Conservation (phyloP, 2,797 vertebrate species). For the Aratinga solstitialis region DNA sequence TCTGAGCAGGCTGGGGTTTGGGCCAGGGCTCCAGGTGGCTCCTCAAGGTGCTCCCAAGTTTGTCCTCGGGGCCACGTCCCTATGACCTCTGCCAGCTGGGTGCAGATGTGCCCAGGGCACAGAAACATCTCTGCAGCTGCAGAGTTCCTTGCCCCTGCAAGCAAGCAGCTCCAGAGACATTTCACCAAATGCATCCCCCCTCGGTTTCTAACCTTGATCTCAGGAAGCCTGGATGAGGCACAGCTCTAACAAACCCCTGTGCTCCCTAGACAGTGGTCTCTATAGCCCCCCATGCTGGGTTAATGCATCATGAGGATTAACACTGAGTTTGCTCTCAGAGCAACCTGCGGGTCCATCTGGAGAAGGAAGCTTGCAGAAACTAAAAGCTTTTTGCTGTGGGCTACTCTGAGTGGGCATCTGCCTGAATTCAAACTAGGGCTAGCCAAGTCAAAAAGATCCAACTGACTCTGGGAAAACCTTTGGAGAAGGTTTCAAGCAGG, state of each 20-base stretch:
- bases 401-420: neutral
- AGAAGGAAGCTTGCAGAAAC: neutral
- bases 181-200: neutral
- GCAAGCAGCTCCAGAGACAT: neutral
- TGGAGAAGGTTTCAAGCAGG: neutral
- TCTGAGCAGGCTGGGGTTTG: neutral
- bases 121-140: neutral
- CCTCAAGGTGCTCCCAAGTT: neutral
- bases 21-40: neutral
- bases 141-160: neutral
- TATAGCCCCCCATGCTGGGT: fast-evolving
- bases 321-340: neutral
- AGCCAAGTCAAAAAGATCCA: neutral
- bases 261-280: neutral
- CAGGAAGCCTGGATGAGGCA: fast-evolving
- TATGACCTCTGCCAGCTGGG: neutral
- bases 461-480: neutral
- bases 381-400: neutral
- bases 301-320: neutral
- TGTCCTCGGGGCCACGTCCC: neutral
- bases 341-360: neutral
- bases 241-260: fast-evolving
- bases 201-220: neutral
- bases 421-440: neutral
- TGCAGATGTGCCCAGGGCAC: neutral